Conservation (phyloP, 2,888 invertebrate species). For the Calameuta filiformis region DNA sequence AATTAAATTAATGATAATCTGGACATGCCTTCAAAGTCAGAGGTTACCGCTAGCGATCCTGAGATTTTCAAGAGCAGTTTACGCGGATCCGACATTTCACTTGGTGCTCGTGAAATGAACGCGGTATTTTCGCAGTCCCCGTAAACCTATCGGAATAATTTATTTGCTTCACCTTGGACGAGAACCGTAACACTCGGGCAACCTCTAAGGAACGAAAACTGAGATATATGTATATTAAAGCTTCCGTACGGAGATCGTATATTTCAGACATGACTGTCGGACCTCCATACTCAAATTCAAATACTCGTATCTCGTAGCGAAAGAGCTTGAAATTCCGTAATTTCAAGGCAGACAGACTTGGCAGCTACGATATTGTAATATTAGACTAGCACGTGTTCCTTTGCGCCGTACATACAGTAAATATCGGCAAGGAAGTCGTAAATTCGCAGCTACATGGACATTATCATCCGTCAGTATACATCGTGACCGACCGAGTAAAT, state of each 20-base stretch:
- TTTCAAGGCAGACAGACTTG: neutral
- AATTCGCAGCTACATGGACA: neutral
- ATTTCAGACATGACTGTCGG: neutral
- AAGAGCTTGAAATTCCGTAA: neutral
- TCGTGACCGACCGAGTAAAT: neutral
- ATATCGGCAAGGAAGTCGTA: neutral
- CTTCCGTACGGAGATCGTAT: neutral
- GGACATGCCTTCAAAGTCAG: neutral
- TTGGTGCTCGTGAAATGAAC: neutral
- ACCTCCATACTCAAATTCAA: neutral
- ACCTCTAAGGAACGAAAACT: neutral
- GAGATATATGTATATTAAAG: neutral
- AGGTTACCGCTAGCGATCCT: neutral
- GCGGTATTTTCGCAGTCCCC: neutral
- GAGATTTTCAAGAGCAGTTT: neutral
- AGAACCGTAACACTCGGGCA: neutral
- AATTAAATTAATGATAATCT: neutral
- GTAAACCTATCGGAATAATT: neutral
- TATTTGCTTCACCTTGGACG: neutral
- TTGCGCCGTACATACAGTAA: neutral
- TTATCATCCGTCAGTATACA: neutral
- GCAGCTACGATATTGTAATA: neutral
- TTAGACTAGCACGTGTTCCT: neutral
- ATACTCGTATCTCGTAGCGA: neutral
- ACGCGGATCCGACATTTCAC: neutral